Base-by-base conservation (phyloP, 2,888 invertebrate genomes). In the Papilio protenor region DNA sequence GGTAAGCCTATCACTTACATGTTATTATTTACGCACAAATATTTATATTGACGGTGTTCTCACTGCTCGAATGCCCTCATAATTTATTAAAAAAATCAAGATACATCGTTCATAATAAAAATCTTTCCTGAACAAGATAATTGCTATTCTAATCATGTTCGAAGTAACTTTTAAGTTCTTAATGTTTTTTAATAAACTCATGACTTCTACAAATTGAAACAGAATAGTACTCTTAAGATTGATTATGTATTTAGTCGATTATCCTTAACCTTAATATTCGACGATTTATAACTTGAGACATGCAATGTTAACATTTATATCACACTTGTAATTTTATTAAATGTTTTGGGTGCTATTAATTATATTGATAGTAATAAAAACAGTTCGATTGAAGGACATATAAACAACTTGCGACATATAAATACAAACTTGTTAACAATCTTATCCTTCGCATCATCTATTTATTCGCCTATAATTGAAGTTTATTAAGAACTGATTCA, bases 1-100 rank as follows among this genome's bases (percentile, higher is more conserved):
- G 94, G 94, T 94, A 89, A 93, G 91, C 89, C 76, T 83, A 80
- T 82, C 82, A 81, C 79, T 79, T 81, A 21, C 75, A 75, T 69
- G 21, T 75, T 73, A 77, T 76, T 78, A 79, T 72, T 74, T 66
- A 79, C 57, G 10, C 27, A 64, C 33, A 4, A 40, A 59, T 52
- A 5, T 21, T 45, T 21, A 23, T 16, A 40, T 40, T 40, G 40
- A 40, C 40, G 40, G 40, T 40, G 40, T 40, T 40, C 8, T 5
- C 40, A 8, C 40, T 40, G 40, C 40, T 40, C 8, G 8, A 8
- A 8, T 40, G 40, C 8, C 8, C 8, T 40, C 40, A 1, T 0
- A 8, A 40, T 40, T 40, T 40, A 40, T 40, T 40, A 40, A 40
- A 40, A 40, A 33, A 40, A 40, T n/a, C n/a, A n/a, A 16, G 8